Evolutionary conservation across 2,888 invertebrate genomes (phyloP).

Genomic region (Dynastes maya): DNA sequence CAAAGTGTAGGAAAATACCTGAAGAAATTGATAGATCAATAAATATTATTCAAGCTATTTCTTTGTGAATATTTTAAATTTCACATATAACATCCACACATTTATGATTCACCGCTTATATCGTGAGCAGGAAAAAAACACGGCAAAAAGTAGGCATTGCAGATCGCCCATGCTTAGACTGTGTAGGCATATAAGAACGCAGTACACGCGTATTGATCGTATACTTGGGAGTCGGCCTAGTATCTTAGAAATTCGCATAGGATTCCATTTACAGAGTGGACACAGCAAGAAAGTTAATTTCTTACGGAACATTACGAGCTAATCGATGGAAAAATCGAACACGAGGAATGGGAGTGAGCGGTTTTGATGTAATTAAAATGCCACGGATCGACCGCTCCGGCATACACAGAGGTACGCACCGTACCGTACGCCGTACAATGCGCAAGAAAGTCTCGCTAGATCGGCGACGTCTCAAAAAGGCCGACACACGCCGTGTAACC

Average conservation of each 20-base stretch:
- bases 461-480: constrained; percentile 52
- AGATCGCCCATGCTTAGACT: no score
- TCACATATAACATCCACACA: no score
- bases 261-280: constrained; percentile 24
- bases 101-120: no score
- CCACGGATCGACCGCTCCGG: constrained; percentile 23
- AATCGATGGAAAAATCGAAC: constrained; percentile 46
- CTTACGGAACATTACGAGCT: constrained; percentile 39
- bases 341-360: constrained; percentile 39
- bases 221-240: constrained; percentile 5
- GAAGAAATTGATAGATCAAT: no score
- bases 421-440: constrained; percentile 15
- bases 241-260: constrained; percentile 41
- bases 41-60: no score
- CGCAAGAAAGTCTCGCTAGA: neutral
- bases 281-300: constrained; percentile 43
- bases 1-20: no score
- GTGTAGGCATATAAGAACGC: no score
- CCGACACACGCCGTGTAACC: constrained; percentile 51
- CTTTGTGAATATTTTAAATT: no score
- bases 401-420: neutral
- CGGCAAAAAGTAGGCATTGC: no score
- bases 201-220: neutral
- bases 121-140: no score
- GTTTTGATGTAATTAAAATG: constrained; percentile 52